These are phyloP conservation scores for Dallia pectoralis DNA, from an alignment of 2,797 vertebrate genomes.

Conservation along the genomic window DNA sequence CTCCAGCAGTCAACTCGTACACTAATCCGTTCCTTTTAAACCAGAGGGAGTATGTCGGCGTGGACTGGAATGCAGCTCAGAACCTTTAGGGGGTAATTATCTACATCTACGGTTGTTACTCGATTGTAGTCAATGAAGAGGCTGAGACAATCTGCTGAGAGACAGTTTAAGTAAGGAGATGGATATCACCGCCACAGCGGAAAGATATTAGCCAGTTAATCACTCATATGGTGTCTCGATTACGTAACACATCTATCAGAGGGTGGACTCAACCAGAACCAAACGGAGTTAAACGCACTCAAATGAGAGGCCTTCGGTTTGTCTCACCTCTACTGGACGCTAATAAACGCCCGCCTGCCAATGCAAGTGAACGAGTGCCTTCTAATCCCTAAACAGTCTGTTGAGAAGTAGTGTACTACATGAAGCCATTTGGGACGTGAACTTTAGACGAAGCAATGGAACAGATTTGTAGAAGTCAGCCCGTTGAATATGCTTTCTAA, in stretches of 20 bases:
- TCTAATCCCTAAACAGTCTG: background rate
- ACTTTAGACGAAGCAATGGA: slow-evolving; percentile 31
- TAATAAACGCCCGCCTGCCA: too few species aligned
- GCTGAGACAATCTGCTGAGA: background rate
- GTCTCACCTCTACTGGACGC: background rate
- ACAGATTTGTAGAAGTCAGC: slow-evolving; percentile 39
- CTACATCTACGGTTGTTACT: background rate
- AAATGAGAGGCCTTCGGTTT: background rate
- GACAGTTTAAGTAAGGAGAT: slow-evolving; percentile 8
- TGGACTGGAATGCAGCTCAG: background rate
- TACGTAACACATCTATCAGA: background rate
- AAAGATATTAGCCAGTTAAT: slow-evolving; percentile 23
- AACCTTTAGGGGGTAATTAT: background rate
- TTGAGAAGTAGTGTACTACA: background rate
- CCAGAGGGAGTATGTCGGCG: background rate
- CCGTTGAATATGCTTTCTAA: slow-evolving; percentile 48
- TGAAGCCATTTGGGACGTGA: background rate
- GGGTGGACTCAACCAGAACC: background rate
- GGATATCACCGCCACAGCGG: slow-evolving; percentile 28
- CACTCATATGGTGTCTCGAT: background rate
- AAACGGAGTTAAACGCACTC: background rate
- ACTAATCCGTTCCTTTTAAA: background rate
- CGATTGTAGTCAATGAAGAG: background rate
- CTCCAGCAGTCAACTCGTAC: background rate
- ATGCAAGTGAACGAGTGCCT: background rate